Evolutionary conservation across 64 coral and sea anemone species (phyloP).

Genomic region (Catalaphyllia jardinei): DNA sequence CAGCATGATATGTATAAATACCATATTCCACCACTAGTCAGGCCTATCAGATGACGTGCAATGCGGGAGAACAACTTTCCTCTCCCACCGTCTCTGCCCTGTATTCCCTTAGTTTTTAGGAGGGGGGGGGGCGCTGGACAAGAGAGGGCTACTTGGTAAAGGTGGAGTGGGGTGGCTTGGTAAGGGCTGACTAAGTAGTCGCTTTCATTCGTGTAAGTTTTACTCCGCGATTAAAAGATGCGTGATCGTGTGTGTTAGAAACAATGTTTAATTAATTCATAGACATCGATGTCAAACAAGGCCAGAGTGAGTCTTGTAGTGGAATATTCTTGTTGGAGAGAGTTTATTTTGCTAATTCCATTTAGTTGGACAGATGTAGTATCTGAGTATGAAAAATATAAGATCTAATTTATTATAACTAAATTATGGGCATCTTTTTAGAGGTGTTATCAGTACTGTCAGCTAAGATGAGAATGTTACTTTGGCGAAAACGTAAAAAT

Average conservation of each 20-base stretch:
- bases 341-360: background rate
- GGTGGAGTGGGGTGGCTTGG: background rate
- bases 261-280: background rate
- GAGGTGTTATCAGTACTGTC: background rate
- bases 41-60: background rate
- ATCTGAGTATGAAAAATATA: background rate
- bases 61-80: background rate
- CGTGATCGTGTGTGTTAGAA: background rate
- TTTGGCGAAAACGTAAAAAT: background rate
- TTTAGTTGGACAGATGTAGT: background rate
- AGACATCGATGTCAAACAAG: background rate
- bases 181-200: too few species aligned
- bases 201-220: background rate
- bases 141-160: background rate
- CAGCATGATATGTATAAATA: background rate
- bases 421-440: background rate
- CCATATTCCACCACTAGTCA: background rate
- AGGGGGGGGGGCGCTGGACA: background rate
- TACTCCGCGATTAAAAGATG: background rate
- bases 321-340: background rate
- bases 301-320: background rate
- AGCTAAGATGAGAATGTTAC: background rate
- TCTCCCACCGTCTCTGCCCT: background rate
- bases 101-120: background rate
- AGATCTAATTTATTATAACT: conserved; percentile 38